Evolutionary conservation across 2,888 invertebrate genomes (phyloP).

Genomic region (Strigamia transsilvanica): DNA sequence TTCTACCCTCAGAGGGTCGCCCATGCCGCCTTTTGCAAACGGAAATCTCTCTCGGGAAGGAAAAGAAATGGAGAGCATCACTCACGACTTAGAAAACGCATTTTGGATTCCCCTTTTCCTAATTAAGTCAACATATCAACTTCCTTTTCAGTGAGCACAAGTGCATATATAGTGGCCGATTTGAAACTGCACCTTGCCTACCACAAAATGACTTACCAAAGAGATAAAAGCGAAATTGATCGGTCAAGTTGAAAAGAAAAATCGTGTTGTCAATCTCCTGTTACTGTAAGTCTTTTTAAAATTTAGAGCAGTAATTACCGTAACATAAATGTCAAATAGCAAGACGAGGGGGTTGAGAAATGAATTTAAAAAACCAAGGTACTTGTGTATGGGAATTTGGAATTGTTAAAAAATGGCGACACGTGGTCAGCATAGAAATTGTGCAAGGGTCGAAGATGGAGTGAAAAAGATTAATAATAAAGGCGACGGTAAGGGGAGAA

Average conservation of each 20-base stretch:
- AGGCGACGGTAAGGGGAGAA: constrained; percentile 30
- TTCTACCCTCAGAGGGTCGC: constrained; percentile 41
- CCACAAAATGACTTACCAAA: constrained; percentile 14
- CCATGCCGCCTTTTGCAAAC: constrained; percentile 32
- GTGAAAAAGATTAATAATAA: constrained; percentile 49
- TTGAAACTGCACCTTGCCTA: constrained; percentile 38
- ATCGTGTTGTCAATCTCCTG: constrained; percentile 6
- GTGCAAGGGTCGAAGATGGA: constrained; percentile 31
- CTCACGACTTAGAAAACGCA: constrained; percentile 44
- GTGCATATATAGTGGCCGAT: constrained; percentile 48
- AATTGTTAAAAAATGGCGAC: constrained; percentile 27
- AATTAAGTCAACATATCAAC: constrained; percentile 52
- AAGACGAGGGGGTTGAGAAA: not conserved
- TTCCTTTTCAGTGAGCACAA: constrained; percentile 49
- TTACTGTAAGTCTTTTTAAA: not conserved
- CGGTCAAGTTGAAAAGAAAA: constrained; percentile 10
- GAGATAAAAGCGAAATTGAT: constrained; percentile 14
- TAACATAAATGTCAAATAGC: not conserved
- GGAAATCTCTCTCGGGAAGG: constrained; percentile 46
- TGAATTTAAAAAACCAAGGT: not conserved
- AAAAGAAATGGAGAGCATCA: constrained; percentile 48
- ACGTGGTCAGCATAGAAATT: constrained; percentile 41
- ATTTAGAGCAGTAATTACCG: not conserved
- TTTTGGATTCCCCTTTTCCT: constrained; percentile 51
- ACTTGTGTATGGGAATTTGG: not conserved